Base-by-base conservation (phyloP, 1,140 invertebrate species). In the Melitaea cinxia region DNA sequence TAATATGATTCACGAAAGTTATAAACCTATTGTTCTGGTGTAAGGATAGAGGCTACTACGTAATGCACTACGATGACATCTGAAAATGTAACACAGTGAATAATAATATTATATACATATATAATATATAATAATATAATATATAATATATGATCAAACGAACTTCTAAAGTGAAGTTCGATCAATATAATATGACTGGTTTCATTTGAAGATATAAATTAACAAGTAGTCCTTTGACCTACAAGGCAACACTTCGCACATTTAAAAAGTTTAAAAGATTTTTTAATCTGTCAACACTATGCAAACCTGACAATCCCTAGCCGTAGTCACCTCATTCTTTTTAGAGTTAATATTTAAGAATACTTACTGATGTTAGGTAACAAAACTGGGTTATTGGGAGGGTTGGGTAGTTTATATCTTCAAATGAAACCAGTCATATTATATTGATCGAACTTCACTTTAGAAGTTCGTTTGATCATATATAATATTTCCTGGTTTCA, bases 121-220 rank as follows among this genome's bases (percentile, higher is more conserved):
- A n/a, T n/a, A n/a, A n/a, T n/a, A n/a, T n/a, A n/a, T n/a, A n/a
- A n/a, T n/a, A n/a, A n/a, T n/a, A n/a, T n/a, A n/a, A n/a, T n/a
- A n/a, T n/a, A n/a, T n/a, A n/a, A n/a, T 69, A 65, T 47, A 65
- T 65, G 56, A 54, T 65, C 57, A 68, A 68, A 64, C 66, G 60
- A 68, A 68, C 66, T 68, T 68, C 37, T 9, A 10, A 54, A 59
- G 60, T 64, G 66, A 68, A 68, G 66, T 69, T 62, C 57, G 61
- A 65, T 65, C 68, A 61, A 42, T 67, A 64, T 64, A 64, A 68
- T 68, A 72, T 65, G 65, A 72, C 52, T 67, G 33, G 65, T 60
- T 65, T 47, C 14, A 17, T 47, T 47, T 4, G 64, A 67, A 64
- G 60, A 72, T 72, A 72, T 68, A 60, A 61, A 28, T 47, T 19